Evolutionary conservation across 2,888 invertebrate species (phyloP).

Genomic region (Leptinotarsa juncta): DNA sequence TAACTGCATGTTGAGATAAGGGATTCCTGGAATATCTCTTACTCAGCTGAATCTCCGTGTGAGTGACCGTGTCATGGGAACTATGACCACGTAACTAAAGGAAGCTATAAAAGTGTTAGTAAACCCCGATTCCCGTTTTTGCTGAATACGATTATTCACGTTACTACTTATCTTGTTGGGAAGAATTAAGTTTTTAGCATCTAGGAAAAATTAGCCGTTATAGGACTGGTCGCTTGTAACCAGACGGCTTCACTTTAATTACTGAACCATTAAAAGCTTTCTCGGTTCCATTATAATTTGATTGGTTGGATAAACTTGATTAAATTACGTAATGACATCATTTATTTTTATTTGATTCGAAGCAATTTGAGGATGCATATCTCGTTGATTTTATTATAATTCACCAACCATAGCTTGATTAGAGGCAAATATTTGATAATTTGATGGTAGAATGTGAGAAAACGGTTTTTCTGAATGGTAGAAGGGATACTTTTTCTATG

Average conservation of each 20-base stretch:
- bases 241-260: constrained; percentile 30
- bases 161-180: constrained; percentile 23
- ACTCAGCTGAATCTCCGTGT: too few relatives aligned
- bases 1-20: too few relatives aligned
- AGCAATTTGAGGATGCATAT: constrained; percentile 10
- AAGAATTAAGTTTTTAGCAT: constrained; percentile 32
- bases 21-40: too few relatives aligned
- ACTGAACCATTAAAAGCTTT: constrained; percentile 27
- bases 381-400: constrained; percentile 10
- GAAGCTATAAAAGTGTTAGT: constrained; percentile 49
- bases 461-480: too few relatives aligned
- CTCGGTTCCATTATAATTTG: constrained; percentile 30
- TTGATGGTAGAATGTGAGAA: too few relatives aligned
- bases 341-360: constrained; percentile 19
- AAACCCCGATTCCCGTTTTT: constrained; percentile 38
- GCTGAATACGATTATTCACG: constrained; percentile 31
- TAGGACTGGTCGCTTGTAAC: constrained; percentile 27
- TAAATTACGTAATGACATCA: constrained; percentile 24
- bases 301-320: constrained; percentile 31
- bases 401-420: background rate
- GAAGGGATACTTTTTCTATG: too few relatives aligned
- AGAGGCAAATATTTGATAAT: too few relatives aligned
- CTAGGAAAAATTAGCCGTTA: constrained; percentile 36
- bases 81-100: too few relatives aligned
- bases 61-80: too few relatives aligned